phyloP scores from a whole-genome alignment of 2,113 vertebrate genomes.

The Pogona vitticeps region DNA sequence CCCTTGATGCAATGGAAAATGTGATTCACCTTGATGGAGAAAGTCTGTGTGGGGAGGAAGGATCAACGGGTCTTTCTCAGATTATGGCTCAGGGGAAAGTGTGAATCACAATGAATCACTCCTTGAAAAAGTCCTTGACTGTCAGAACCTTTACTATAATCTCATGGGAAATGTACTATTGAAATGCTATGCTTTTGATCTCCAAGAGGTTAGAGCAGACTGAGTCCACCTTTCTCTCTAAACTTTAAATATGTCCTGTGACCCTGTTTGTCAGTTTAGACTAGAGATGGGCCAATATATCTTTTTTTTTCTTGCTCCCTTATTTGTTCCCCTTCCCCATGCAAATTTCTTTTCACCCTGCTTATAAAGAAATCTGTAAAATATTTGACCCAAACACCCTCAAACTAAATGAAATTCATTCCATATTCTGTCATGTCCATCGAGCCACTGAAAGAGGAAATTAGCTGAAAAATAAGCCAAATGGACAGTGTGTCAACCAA shows the following conservation, averaged over 20 bases:
- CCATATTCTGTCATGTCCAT: too few species aligned
- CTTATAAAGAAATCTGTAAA: neutral
- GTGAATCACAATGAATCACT: conserved; percentile 13
- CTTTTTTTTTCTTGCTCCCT: too few species aligned
- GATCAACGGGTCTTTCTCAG: neutral
- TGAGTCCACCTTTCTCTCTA: neutral
- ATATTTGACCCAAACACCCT: too few species aligned
- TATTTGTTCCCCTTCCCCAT: too few species aligned
- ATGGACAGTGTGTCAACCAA: too few species aligned
- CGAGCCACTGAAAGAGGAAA: too few species aligned
- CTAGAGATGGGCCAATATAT: too few species aligned
- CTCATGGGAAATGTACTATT: neutral
- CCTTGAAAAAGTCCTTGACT: neutral
- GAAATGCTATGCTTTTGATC: neutral
- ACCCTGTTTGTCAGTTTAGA: neutral
- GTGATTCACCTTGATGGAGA: neutral
- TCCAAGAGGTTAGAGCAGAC: neutral
- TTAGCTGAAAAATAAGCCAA: too few species aligned
- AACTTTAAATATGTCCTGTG: neutral
- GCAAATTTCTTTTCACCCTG: too few species aligned
- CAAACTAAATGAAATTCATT: too few species aligned
- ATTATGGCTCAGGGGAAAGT: neutral
- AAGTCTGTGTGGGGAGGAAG: neutral
- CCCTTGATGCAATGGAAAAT: neutral
- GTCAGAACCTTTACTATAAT: neutral